These are phyloP conservation scores for Proales similis DNA, from an alignment of 1,140 invertebrate species.

Conservation along the genomic window DNA sequence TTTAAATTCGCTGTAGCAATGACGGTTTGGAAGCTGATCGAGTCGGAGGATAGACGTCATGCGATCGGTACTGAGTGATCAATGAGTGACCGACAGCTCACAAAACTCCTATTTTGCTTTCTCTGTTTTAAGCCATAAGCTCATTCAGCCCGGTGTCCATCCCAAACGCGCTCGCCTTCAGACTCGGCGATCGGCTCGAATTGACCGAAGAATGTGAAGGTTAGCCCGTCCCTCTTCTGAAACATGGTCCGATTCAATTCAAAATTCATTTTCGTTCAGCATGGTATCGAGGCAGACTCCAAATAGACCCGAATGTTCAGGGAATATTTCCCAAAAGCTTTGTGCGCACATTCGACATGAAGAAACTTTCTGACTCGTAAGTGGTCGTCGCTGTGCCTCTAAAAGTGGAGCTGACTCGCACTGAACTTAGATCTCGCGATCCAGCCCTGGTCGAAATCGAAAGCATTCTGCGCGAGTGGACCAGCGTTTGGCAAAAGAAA, in stretches of 20 bases:
- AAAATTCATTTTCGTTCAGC: not conserved
- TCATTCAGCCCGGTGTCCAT: not conserved
- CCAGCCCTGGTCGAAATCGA: slow-evolving; percentile 18
- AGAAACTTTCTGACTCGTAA: not conserved
- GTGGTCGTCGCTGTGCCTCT: not conserved
- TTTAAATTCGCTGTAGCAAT: no score
- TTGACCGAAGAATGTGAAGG: slow-evolving; percentile 10
- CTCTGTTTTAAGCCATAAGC: slow-evolving; percentile 2
- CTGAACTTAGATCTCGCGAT: not conserved
- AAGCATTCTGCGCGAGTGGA: slow-evolving; percentile 19
- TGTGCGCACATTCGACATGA: not conserved
- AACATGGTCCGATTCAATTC: not conserved
- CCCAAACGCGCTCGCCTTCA: not conserved
- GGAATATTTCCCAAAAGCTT: slow-evolving; percentile 30
- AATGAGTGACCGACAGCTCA: not conserved
- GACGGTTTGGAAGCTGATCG: slow-evolving; percentile 1
- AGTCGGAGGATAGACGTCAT: not conserved
- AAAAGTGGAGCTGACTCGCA: not conserved
- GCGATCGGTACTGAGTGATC: not conserved
- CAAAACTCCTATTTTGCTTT: not conserved
- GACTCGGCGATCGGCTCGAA: slow-evolving; percentile 9
- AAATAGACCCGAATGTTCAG: not conserved
- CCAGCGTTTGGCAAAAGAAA: slow-evolving; percentile 21
- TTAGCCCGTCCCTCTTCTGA: not conserved
- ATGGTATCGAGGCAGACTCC: slow-evolving; percentile 10